Conservation (phyloP, 2,113 vertebrate genomes). For the Neotragus moschatus region DNA sequence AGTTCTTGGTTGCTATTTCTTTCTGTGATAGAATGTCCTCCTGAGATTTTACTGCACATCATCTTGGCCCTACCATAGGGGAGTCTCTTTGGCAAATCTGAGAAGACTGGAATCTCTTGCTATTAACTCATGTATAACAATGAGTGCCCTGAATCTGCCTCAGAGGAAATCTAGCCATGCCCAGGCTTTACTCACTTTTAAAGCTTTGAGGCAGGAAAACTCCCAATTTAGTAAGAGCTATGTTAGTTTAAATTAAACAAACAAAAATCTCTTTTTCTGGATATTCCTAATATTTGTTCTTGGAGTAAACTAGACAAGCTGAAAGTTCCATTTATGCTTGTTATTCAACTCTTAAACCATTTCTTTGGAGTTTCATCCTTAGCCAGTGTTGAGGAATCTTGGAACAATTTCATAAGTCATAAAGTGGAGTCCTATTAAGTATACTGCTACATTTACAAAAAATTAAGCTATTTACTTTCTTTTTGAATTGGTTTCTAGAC, state of each 20-base stretch:
- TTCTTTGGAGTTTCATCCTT: neutral
- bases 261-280: neutral
- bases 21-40: neutral
- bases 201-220: neutral
- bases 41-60: neutral
- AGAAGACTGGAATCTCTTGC: neutral
- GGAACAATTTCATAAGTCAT: neutral
- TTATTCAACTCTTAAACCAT: neutral
- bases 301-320: neutral
- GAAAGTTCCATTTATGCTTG: neutral
- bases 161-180: neutral
- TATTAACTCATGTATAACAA: neutral
- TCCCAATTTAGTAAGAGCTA: neutral
- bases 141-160: neutral
- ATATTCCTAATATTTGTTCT: neutral
- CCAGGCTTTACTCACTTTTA: neutral
- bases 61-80: neutral
- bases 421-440: neutral
- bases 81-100: neutral
- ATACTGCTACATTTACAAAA: neutral
- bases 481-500: neutral
- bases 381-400: neutral
- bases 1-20: neutral
- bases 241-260: neutral
- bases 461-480: neutral